Evolutionary conservation across 1,140 invertebrate species (phyloP), one percentile per base, ranked within the genome.

Genomic region (Drosophila triauraria): DNA sequence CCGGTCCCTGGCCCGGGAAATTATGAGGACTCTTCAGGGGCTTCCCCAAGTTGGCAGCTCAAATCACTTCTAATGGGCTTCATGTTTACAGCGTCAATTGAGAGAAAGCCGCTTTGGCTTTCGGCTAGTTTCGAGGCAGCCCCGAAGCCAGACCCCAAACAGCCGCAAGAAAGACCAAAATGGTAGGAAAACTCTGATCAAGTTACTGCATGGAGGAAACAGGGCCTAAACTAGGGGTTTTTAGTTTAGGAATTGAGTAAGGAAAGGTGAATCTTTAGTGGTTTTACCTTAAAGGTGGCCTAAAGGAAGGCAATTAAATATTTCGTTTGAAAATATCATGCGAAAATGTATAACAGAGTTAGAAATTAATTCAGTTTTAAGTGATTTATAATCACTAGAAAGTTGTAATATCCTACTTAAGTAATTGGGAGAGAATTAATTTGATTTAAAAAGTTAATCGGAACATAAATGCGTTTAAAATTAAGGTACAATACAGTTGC

Each of bases 71-170:
- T 90, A 91, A 91, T 90, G 84, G 82, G 82, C 86, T 91, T 91
- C 88, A 90, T 91, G 90, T 91, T 91, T 91, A 91, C 88, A 85
- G 83, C 88, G 88, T 82, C 88, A 91, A 91, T 91, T 91, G 87
- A 91, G 82, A 91, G 72, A 90, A 88, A 88, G 85, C 85, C 81
- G 85, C 81, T 88, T 88, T 88, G 57, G 77, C 72, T 87, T 77
- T 75, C 61, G 79, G 57, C 72, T 60, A 71, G 65, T 57, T 72
- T 43, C 50, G 56, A 67, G 38, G 63, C 63, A 67, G 71, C 75
- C 75, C 75, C 47, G 75, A 78, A 76, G 70, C 72, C 58, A 51
- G 61, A 57, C 40, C 71, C 75, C 69, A 71, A 82, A 83, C 60
- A 77, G 69, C 77, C 70, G 64, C 60, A 68, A 68, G 51, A 64